A percentile compares a stretch with the other conserved stretches of the same genome.
Conservation (phyloP, 2,113 vertebrate genomes). For the Merops nubicus region DNA sequence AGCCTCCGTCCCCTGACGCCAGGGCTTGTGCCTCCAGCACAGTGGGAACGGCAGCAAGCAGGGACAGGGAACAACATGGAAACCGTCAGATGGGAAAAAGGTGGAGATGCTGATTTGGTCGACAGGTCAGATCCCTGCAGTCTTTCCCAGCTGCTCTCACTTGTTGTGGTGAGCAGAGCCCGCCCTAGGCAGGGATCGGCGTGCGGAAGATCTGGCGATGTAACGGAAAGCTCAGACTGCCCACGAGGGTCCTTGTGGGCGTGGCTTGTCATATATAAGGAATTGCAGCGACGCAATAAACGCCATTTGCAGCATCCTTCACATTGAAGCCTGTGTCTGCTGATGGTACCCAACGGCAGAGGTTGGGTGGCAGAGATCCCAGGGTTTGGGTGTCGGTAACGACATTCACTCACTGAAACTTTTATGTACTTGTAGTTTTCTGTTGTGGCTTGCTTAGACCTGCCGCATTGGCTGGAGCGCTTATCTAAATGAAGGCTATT, state of each 20-base stretch:
- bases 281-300: no score
- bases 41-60: fast-evolving
- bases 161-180: no score
- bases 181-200: no score
- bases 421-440: not conserved
- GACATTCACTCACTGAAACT: not conserved
- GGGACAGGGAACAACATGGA: fast-evolving
- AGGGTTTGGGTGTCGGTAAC: no score
- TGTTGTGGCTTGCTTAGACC: not conserved
- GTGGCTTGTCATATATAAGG: no score
- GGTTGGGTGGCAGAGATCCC: no score
- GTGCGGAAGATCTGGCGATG: no score
- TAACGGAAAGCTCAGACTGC: no score
- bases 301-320: no score
- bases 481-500: not conserved
- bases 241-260: no score
- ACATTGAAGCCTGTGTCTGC: no score
- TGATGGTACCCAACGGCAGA: no score
- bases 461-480: not conserved
- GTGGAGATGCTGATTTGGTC: fast-evolving
- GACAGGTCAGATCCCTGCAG: not conserved
- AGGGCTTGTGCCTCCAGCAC: not conserved
- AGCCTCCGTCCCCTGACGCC: not conserved
- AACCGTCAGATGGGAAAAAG: not conserved
- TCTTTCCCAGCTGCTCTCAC: not conserved